phyloP scores from a whole-genome alignment of 2,797 vertebrate genomes.

The Arctocebus calabarensis region DNA sequence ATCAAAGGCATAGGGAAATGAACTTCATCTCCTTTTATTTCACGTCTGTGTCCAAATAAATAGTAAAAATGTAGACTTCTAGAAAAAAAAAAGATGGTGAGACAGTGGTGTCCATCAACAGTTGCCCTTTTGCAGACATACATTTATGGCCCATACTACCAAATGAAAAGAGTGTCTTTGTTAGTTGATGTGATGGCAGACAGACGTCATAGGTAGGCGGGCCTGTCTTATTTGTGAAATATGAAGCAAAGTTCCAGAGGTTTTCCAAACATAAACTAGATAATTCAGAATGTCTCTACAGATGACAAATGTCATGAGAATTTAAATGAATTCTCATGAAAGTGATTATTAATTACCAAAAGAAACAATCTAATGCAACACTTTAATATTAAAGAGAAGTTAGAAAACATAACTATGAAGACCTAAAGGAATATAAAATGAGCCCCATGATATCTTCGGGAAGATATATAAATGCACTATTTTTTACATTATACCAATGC shows the following conservation, averaged over 20 bases:
- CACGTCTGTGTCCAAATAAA: neutral
- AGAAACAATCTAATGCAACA: constrained; percentile 35
- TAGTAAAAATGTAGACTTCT: neutral
- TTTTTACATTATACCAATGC: neutral
- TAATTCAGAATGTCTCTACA: constrained; percentile 53
- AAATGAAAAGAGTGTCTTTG: neutral
- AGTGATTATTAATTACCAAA: constrained; percentile 65
- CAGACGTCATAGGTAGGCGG: neutral
- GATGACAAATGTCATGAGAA: constrained; percentile 34
- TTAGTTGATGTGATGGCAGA: neutral
- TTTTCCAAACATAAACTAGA: constrained; percentile 53
- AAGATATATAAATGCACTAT: neutral
- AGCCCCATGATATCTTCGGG: neutral
- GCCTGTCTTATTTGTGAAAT: constrained; percentile 31
- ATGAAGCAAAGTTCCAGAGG: constrained; percentile 59
- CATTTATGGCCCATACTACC: neutral
- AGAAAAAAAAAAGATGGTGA: neutral
- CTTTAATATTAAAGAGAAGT: constrained; percentile 59
- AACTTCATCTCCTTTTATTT: neutral
- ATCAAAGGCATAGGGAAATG: neutral
- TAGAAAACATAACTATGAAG: constrained; percentile 6
- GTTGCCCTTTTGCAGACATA: neutral
- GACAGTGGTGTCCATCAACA: neutral
- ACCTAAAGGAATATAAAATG: constrained; percentile 24
- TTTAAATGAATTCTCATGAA: neutral